Evolutionary conservation across 2,797 vertebrate genomes (phyloP), one percentile per base, ranked within the genome.

Genomic region (Streptopelia turtur): DNA sequence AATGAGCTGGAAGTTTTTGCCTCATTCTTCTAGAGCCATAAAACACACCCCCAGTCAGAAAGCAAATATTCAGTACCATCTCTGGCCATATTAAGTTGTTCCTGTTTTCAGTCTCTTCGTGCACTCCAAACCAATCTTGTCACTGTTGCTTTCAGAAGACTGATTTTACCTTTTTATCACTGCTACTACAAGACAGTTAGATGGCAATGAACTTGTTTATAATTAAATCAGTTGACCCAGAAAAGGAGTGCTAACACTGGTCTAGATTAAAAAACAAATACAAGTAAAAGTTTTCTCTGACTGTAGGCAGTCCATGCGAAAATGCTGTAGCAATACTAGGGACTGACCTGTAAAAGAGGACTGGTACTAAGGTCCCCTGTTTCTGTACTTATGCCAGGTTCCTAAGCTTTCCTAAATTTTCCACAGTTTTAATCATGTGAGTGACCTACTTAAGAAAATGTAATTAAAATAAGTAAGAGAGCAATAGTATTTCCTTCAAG

Each of bases 221-320:
- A 94, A 94, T 72, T 56, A 89, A 95, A 95, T 70, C 87, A 84
- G 80, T 21, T 93, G 94, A 96, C 85, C 80, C 90, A 87, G 89
- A 95, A 91, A 86, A 95, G 68, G 94, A 82, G 35, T 28, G 45
- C 59, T 83, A 91, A 75, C 60, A 77, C 47, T 3, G 10, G 35
- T n/a, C 52, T 86, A 43, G 56, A 90, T 57, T 89, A 79, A 84
- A 91, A 93, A 83, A 24, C 59, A 94, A 87, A 60, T 6, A 74
- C n/a, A 89, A 75, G 39, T n/a, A 63, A 76, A 90, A 3, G 4
- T 30, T 59, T 50, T 10, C 64, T n/a, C 50, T 52, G 74, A 72
- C 50, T 78, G 39, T 20, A 88, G n/a, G 75, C n/a, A 68, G 56
- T 6, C 50, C 43, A 14, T 30, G 52, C n/a, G 53, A 68, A 91